phyloP scores from a whole-genome alignment of 1,140 invertebrate genomes.

The Aradophagus sp. region DNA sequence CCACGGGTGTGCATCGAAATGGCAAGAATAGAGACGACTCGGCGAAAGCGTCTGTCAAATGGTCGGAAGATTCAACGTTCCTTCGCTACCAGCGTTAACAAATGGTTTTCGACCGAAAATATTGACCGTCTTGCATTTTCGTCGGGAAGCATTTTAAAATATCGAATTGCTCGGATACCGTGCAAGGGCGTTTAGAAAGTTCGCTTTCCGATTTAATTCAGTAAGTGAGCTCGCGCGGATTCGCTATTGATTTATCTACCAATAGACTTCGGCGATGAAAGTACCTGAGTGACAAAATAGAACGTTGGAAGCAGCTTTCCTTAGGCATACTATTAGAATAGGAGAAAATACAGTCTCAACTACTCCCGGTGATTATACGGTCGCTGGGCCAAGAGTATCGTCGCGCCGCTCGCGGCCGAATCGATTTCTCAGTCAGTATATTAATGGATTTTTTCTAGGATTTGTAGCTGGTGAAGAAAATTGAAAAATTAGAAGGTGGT shows the following conservation, averaged over 20 bases:
- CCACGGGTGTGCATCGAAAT: conserved; percentile 28
- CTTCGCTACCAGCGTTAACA: conserved; percentile 5
- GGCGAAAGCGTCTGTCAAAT: conserved; percentile 43
- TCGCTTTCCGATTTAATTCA: conserved; percentile 27
- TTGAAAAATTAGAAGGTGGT: not conserved
- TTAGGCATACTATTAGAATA: conserved; percentile 25
- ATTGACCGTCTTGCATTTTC: conserved; percentile 9
- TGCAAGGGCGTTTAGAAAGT: too few relatives aligned
- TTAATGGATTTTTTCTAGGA: conserved; percentile 21
- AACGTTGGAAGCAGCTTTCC: conserved; percentile 27
- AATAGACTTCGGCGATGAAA: conserved; percentile 33
- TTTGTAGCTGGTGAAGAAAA: not conserved
- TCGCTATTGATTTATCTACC: conserved; percentile 40
- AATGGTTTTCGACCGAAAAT: conserved; percentile 28
- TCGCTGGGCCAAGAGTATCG: conserved; percentile 23
- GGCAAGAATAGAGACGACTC: conserved; percentile 30
- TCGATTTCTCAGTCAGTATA: conserved; percentile 23
- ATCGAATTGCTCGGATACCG: too few relatives aligned
- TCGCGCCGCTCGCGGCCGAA: conserved; percentile 24
- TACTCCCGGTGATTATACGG: conserved; percentile 41
- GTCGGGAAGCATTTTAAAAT: not conserved
- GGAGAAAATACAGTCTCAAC: conserved; percentile 18
- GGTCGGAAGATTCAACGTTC: conserved; percentile 28
- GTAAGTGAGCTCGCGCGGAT: conserved; percentile 28
- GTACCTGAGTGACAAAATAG: conserved; percentile 37